Base-by-base conservation (phyloP, 2,888 invertebrate genomes). In the Pachydiplax longipennis region DNA sequence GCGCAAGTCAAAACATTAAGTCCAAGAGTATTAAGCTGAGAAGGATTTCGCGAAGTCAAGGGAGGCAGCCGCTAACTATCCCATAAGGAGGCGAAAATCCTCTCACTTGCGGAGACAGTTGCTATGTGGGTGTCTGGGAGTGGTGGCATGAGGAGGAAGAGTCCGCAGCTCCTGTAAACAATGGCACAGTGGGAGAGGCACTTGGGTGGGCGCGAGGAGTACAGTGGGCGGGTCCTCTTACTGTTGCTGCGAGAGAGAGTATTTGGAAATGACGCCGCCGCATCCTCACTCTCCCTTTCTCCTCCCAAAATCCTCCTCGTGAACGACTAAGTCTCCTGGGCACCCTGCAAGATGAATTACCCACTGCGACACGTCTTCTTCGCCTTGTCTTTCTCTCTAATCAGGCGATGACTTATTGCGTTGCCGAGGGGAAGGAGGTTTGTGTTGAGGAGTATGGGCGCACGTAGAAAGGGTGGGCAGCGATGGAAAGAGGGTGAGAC, bases 311-410 rank as follows among this genome's bases (percentile, higher is more conserved):
- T 25, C 35, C 61, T 31, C 53, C 53, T 53, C 83, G 83, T 82
- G 82, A 82, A 82, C 83, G 83, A 83, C 83, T 61, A 87, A 87
- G 87, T 87, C 87, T 87, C 87, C 61, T 35, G 83, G 83, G 83
- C 83, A 87, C 61, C 87, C 87, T 87, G 87, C 87, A 87, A 87
- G 87, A 87, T 87, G 87, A 87, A 87, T 87, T 87, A 87, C 87
- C 87, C 87, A 61, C 87, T 31, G 61, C 58, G 87, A 87, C 87
- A 87, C 87, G 87, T 87, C 87, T 87, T 87, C 87, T 87, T 87
- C 87, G 87, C 87, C 87, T 87, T 87, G 87, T 87, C 87, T 87
- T 87, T 87, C 87, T 87, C 87, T 87, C 87, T 87, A 87, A 87
- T 87, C 87, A 87, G 87, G 65, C 87, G 87, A 87, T 87, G 87